These are phyloP conservation scores for Amblyjoppa fuscipennis DNA, from an alignment of 2,888 invertebrate species.

Conservation along the genomic window DNA sequence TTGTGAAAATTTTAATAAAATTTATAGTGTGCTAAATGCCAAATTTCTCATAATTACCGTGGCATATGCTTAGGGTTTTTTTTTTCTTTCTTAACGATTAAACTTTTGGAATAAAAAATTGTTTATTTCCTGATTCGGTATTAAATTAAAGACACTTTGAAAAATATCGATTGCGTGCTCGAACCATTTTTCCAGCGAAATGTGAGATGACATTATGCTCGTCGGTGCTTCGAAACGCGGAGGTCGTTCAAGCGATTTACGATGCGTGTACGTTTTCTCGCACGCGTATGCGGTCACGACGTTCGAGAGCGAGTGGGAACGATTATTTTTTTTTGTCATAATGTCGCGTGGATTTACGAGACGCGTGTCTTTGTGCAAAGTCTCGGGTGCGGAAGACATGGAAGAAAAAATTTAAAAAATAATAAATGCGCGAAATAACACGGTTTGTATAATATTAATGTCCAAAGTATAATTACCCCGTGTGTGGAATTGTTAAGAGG, in stretches of 20 bases:
- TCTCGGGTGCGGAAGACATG: conserved; percentile 17
- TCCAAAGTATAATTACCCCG: background rate
- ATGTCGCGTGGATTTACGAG: conserved; percentile 14
- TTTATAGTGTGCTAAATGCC: background rate
- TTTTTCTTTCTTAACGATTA: too few relatives aligned
- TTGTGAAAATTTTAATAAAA: background rate
- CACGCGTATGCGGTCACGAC: background rate
- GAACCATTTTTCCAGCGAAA: background rate
- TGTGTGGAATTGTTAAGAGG: background rate
- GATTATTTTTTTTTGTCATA: conserved; percentile 5
- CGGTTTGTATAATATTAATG: conserved; percentile 2
- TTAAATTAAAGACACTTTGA: too few relatives aligned
- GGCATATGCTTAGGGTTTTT: too few relatives aligned
- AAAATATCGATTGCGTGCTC: background rate
- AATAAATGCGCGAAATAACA: background rate
- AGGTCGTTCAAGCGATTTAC: conserved; percentile 8
- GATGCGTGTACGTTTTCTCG: background rate
- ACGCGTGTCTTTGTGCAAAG: conserved; percentile 13
- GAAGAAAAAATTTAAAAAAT: background rate
- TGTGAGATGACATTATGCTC: background rate
- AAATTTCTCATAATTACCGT: too few relatives aligned
- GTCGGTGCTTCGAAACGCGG: background rate
- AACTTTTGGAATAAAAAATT: too few relatives aligned
- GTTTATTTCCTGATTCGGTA: too few relatives aligned
- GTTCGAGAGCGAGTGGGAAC: background rate